Base-by-base conservation (phyloP, 2,113 vertebrate species). In the Chaetorhynchus papuensis region DNA sequence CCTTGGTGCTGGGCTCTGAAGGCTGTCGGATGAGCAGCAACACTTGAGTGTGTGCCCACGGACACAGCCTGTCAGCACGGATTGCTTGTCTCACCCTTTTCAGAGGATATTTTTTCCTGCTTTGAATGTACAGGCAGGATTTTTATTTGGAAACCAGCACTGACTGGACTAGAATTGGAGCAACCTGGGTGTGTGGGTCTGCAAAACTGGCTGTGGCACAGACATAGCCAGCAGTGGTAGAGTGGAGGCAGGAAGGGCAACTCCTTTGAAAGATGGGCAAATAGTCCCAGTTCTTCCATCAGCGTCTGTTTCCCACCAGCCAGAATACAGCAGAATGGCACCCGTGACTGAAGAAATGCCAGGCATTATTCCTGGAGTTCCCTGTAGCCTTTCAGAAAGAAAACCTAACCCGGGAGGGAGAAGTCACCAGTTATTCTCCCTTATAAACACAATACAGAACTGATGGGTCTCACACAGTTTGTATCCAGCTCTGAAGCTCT, bases 381-480 rank as follows among this genome's bases (percentile, higher is more conserved):
- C 13, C 45, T 37, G 10, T 18, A 82, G 42, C 17, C 24, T 70
- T 82, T 91, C 41, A 68, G 70, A 56, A 64, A 54, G 47, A 41
- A 28, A 35, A 30, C 22, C 28, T 31, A 42, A 18, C 47, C 79
- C 39, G 19, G 31, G 54, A 69, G 63, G 37, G 24, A 87, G 52
- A 94, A 90, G 15, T 42, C 54, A 42, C 15, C 71, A 78, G 37
- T 33, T 83, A 21, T 78, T 95, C 78, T 92, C 41, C 69, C 33
- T 56, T 50, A 35, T 33, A 63, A 93, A 89, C 41, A 28, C 4
- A 11, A 44, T 59, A 56, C 18, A 87, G 63, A 87, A 27, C 0
- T 2, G 9, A 30, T 82, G 33, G 42, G 28, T 61, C 39, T 96
- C 75, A 56, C 0, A 0, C 35, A 68, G 49, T 64, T 71, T 54